phyloP scores from a whole-genome alignment of 2,797 vertebrate species.

The Yasuhikotakia modesta region DNA sequence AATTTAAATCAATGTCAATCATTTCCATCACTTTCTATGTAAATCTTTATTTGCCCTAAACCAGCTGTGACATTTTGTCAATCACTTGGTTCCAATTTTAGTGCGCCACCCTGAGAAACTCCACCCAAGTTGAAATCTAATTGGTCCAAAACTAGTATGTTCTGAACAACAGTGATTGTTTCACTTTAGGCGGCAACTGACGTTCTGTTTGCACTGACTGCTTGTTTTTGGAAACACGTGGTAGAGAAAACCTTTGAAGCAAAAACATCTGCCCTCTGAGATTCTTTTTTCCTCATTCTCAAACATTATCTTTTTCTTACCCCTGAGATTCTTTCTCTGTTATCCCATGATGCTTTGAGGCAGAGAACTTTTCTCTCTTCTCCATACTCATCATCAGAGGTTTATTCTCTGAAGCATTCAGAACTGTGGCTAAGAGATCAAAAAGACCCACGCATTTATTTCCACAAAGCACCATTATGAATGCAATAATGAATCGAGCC shows the following conservation, averaged over 20 bases:
- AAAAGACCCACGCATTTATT: constrained; percentile 30
- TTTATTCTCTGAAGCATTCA: constrained; percentile 7
- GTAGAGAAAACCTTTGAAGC: background rate
- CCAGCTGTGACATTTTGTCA: too few relatives aligned
- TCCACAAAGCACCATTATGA: constrained; percentile 1
- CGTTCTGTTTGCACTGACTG: background rate
- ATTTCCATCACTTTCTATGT: too few relatives aligned
- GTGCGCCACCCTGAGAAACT: too few relatives aligned
- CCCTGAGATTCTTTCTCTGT: constrained; percentile 6
- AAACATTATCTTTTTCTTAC: background rate
- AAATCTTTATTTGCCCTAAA: too few relatives aligned
- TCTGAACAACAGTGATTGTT: too few relatives aligned
- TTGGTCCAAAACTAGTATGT: too few relatives aligned
- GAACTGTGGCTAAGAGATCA: constrained; percentile 10
- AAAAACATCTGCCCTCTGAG: background rate
- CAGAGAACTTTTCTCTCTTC: background rate
- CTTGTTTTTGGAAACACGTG: background rate
- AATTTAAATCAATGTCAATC: too few relatives aligned
- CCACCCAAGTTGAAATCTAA: too few relatives aligned
- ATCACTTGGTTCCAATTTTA: too few relatives aligned
- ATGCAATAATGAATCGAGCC: constrained; percentile 20
- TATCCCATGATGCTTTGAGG: background rate
- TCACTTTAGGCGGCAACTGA: background rate
- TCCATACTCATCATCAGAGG: background rate
- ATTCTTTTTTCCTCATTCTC: background rate